A percentile compares a stretch with the other conserved stretches of the same genome.
Evolutionary conservation across 2,888 invertebrate genomes (phyloP).

Genomic region (Ceratothoa steindachneri): DNA sequence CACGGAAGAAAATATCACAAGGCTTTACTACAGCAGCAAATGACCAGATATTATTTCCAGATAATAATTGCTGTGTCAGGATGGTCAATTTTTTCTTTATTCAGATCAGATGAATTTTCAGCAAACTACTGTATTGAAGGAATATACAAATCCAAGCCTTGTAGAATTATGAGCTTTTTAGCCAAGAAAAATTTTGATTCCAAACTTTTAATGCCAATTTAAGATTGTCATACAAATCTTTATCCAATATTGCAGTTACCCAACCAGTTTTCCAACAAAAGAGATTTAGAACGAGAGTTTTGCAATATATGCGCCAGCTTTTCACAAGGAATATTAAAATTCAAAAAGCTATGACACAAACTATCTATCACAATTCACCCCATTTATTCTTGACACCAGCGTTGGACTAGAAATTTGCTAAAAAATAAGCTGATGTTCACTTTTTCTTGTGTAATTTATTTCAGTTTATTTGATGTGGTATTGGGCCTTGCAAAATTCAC

Average conservation of each 20-base stretch:
- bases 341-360: neutral
- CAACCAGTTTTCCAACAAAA: neutral
- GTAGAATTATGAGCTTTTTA: neutral
- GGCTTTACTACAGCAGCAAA: too few relatives aligned
- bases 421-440: neutral
- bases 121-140: neutral
- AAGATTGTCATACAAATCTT: neutral
- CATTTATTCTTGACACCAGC: conserved; percentile 1
- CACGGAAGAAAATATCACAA: neutral
- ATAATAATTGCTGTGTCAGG: too few relatives aligned
- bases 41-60: too few relatives aligned
- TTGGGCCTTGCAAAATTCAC: conserved; percentile 48
- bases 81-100: too few relatives aligned
- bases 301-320: neutral
- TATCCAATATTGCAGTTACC: neutral
- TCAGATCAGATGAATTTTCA: neutral
- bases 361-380: conserved; percentile 13
- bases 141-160: neutral
- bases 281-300: neutral
- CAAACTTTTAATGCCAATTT: neutral
- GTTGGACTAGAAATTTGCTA: conserved; percentile 2
- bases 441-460: neutral
- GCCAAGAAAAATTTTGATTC: neutral
- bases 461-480: conserved; percentile 44
- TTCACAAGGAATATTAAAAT: neutral